Base-by-base conservation (phyloP, 2,797 vertebrate genomes). In the Moxostoma hubbsi region DNA sequence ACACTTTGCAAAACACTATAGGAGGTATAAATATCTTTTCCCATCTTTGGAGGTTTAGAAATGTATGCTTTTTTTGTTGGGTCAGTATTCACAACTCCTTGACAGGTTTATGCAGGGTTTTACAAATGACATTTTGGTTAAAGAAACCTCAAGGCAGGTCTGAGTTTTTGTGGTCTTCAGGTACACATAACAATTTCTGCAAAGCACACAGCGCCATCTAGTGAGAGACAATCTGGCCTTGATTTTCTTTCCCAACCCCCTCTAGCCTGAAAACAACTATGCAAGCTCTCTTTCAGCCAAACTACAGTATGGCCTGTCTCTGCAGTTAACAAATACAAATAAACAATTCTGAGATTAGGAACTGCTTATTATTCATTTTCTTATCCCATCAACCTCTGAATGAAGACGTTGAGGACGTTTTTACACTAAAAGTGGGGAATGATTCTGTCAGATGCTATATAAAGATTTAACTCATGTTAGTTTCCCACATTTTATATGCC, bases 131-230 rank as follows among this genome's bases (percentile, higher is more conserved):
- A 43, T 80, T 24, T 83, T 75, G 61, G 71, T 69, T 58, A 53
- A 64, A 51, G 69, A 59, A 80, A 67, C 77, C 68, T 77, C 36
- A 75, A 73, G 66, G 57, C 58, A 65, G 71, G 57, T 78, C 51
- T 76, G 73, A 63, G 63, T 75, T 79, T 79, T 24, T 24, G 24
- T 24, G 24, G 67, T 50, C 24, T 81, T 70, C 18, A 67, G 66
- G 50, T 77, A 46, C 50, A 64, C 72, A 46, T 82, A 82, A 50
- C 7, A 59, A 86, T 84, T 84, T 93, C 92, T 91, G 83, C 87
- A 92, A 95, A 93, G 93, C 90, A 92, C 93, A 94, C 92, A 94
- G 91, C 93, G 90, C 94, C 94, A 95, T 94, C 94, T 95, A 94
- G 93, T 93, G 94, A 90, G 82, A 76, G 87, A 82, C 85, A 81